phyloP scores from a whole-genome alignment of 2,797 vertebrate genomes.

The Xenops minutus region DNA sequence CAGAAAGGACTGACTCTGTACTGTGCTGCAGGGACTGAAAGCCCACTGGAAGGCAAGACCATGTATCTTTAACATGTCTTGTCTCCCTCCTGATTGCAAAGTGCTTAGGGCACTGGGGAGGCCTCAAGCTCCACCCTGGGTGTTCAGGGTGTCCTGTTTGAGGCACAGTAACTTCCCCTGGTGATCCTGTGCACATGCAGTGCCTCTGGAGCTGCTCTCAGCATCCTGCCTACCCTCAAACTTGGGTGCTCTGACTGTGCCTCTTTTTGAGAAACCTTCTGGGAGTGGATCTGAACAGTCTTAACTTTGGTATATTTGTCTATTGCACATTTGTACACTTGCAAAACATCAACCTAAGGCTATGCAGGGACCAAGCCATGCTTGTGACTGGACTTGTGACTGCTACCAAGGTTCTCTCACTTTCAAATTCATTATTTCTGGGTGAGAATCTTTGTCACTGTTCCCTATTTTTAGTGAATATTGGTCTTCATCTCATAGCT shows the following conservation, averaged over 20 bases:
- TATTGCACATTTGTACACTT: background rate
- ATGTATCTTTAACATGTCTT: background rate
- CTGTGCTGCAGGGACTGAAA: background rate
- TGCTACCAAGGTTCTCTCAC: background rate
- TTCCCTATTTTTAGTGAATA: background rate
- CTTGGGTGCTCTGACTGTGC: background rate
- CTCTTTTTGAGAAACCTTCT: background rate
- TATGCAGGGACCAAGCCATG: background rate
- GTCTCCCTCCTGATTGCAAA: background rate
- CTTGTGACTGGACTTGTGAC: background rate
- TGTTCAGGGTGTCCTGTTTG: background rate
- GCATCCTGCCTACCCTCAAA: background rate
- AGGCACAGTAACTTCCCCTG: background rate
- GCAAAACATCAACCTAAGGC: background rate
- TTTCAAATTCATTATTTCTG: background rate
- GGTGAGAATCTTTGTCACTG: background rate
- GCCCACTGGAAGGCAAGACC: background rate
- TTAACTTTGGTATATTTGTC: background rate
- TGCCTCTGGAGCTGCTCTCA: background rate
- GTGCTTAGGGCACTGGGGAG: background rate
- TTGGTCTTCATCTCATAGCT: rapidly evolving
- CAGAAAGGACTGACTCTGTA: background rate
- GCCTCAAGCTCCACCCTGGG: background rate
- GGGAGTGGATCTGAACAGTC: background rate
- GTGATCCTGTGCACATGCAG: background rate